A percentile compares a stretch with the other conserved stretches of the same genome.
Evolutionary conservation across 2,888 invertebrate species (phyloP).

Genomic region (Aspidiotus rigidus): DNA sequence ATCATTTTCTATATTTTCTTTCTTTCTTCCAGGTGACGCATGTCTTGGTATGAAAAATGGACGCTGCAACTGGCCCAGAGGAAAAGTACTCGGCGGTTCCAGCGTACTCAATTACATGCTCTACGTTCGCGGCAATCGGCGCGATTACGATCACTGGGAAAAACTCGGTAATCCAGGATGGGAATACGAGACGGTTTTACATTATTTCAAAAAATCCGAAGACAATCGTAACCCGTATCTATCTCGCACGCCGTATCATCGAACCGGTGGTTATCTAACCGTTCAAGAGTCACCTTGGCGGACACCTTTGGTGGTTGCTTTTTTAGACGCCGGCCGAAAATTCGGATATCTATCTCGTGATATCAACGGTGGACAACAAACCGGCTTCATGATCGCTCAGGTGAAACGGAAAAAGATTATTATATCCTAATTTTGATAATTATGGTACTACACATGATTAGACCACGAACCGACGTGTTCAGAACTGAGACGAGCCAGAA

Average conservation of each 20-base stretch:
- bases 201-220: conserved; percentile 83
- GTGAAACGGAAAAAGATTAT: conserved; percentile 34
- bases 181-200: conserved; percentile 72
- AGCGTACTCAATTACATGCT: conserved; percentile 84
- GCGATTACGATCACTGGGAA: conserved; percentile 86
- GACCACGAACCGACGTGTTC: no score
- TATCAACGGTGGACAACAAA: conserved; percentile 69
- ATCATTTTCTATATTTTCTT: no score
- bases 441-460: no score
- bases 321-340: conserved; percentile 71
- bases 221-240: conserved; percentile 80
- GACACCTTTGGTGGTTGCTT: conserved; percentile 70
- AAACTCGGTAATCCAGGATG: conserved; percentile 69
- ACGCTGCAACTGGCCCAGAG: conserved; percentile 79
- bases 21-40: conserved; percentile 45
- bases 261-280: conserved; percentile 60
- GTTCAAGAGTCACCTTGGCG: conserved; percentile 78
- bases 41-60: conserved; percentile 71
- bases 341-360: conserved; percentile 70
- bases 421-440: no score
- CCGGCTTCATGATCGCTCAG: conserved; percentile 73
- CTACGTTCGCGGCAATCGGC: conserved; percentile 70
- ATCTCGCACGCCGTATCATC: conserved; percentile 48
- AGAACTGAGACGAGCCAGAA: no score
- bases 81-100: conserved; percentile 81